These are phyloP conservation scores for Callyntrura guangdongensis DNA, from an alignment of 2,888 invertebrate species.

Conservation along the genomic window DNA sequence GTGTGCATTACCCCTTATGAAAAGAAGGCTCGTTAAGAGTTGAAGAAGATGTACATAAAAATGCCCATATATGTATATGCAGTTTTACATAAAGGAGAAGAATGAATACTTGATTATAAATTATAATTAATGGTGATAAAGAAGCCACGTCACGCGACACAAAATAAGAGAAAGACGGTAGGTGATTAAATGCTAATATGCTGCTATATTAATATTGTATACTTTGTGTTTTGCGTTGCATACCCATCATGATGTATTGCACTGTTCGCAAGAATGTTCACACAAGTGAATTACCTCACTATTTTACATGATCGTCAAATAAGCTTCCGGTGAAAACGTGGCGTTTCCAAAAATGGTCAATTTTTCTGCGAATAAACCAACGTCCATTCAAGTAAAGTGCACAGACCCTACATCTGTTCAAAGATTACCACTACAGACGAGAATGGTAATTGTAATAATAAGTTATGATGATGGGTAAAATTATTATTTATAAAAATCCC, in stretches of 20 bases:
- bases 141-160: not conserved
- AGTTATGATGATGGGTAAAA: too few relatives aligned
- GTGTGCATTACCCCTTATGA: too few relatives aligned
- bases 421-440: not conserved
- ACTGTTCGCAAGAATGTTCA: too few relatives aligned
- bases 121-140: not conserved
- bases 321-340: constrained; percentile 60
- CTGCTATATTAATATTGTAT: too few relatives aligned
- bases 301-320: constrained; percentile 36
- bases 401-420: not conserved
- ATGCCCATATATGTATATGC: not conserved
- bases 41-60: not conserved
- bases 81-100: not conserved
- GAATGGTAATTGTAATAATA: not conserved
- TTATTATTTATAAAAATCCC: too few relatives aligned
- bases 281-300: constrained; percentile 17
- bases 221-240: too few relatives aligned
- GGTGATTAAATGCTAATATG: not conserved
- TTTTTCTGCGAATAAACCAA: constrained; percentile 31
- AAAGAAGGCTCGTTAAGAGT: too few relatives aligned
- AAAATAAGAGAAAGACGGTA: not conserved
- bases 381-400: not conserved
- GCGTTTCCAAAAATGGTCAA: constrained; percentile 14
- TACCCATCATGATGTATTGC: too few relatives aligned
- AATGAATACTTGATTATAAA: constrained; percentile 8